Conservation (phyloP, 2,797 vertebrate genomes). For the Aldrovandia affinis region DNA sequence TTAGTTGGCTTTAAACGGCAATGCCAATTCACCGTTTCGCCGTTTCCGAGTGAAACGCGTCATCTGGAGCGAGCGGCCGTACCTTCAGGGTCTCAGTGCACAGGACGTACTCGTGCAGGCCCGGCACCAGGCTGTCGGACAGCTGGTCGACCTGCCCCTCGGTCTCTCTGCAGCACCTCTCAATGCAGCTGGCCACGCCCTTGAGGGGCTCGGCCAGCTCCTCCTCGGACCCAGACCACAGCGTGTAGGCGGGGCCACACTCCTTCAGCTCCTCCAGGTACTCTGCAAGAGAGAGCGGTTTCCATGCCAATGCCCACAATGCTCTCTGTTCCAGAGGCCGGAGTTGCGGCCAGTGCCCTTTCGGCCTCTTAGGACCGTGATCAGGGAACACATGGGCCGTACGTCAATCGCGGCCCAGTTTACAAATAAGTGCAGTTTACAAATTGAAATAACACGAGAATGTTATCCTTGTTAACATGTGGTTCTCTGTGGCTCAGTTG, state of each 20-base stretch:
- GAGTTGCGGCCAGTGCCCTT: not conserved
- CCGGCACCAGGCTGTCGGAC: slow-evolving; percentile 79
- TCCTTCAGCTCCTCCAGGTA: slow-evolving; percentile 88
- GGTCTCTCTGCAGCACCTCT: slow-evolving; percentile 79
- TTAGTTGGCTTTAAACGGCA: not conserved
- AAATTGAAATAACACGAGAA: no score
- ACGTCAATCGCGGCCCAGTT: no score
- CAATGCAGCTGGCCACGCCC: slow-evolving; percentile 80
- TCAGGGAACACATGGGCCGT: no score
- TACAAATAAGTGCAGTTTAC: no score
- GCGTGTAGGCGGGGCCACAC: slow-evolving; percentile 78
- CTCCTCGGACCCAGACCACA: slow-evolving; percentile 87
- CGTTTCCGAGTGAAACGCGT: not conserved
- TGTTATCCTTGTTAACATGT: no score
- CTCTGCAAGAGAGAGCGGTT: slow-evolving; percentile 69
- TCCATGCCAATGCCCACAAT: not conserved
- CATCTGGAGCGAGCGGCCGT: slow-evolving; percentile 47
- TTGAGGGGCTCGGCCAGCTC: slow-evolving; percentile 78
- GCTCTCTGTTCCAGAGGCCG: not conserved
- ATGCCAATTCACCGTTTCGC: not conserved
- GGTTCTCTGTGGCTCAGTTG: no score
- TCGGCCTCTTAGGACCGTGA: not conserved
- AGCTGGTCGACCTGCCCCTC: slow-evolving; percentile 79
- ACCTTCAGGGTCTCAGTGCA: slow-evolving; percentile 90
- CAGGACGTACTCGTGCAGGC: slow-evolving; percentile 90